Percentiles rank a stretch among this genome's conserved stretches.
Evolutionary conservation across 2,113 vertebrate species (phyloP).

Genomic region (Tychaedon coryphoeus): DNA sequence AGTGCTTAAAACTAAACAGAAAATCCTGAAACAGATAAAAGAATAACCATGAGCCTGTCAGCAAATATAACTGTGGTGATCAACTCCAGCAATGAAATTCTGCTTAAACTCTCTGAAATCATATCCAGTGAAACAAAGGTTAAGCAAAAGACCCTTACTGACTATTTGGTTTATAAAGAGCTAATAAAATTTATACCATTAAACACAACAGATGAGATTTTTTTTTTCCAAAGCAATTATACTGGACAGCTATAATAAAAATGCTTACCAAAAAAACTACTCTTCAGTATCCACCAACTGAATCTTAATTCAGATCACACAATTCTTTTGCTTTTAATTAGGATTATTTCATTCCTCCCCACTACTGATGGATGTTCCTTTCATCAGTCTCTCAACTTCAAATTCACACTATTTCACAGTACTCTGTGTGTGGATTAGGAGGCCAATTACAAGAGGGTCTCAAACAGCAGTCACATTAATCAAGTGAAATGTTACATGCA

Average conservation of each 20-base stretch:
- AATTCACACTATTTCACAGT: background rate
- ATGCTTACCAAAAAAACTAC: background rate
- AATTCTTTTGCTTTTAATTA: background rate
- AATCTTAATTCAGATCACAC: background rate
- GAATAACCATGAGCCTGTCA: background rate
- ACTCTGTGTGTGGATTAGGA: background rate
- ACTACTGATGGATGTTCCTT: background rate
- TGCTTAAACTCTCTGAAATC: background rate
- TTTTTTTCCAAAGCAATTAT: background rate
- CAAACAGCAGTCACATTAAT: background rate
- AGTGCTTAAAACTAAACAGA: background rate
- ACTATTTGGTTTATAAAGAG: background rate
- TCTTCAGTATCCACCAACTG: background rate
- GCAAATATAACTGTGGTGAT: background rate
- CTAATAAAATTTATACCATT: background rate
- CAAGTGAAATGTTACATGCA: background rate
- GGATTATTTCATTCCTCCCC: background rate
- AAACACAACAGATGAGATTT: background rate
- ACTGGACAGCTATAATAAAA: background rate
- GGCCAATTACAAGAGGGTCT: background rate
- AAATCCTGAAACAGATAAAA: constrained; percentile 25
- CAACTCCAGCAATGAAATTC: background rate
- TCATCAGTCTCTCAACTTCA: background rate
- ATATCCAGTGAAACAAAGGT: background rate
- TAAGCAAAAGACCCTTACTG: background rate